Percentiles rank a stretch among this genome's conserved stretches.
phyloP scores from a whole-genome alignment of 2,888 invertebrate genomes.

The Xylophagus ater region DNA sequence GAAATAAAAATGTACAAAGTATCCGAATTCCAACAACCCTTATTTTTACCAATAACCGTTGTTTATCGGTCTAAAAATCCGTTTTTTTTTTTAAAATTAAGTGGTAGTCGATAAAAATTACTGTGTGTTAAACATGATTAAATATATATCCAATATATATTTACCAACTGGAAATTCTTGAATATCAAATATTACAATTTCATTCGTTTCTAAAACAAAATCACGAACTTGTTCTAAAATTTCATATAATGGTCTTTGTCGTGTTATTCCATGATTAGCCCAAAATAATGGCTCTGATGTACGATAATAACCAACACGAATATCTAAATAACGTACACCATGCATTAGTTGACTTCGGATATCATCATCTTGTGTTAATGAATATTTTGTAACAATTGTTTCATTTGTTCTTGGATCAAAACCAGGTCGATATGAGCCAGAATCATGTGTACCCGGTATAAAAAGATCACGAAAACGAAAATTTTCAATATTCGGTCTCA shows the following conservation, averaged over 20 bases:
- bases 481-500: conserved; percentile 37
- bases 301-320: conserved; percentile 45
- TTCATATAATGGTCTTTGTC: conserved; percentile 40
- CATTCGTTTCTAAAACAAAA: conserved; percentile 46
- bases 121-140: too few relatives aligned
- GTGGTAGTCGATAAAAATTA: too few relatives aligned
- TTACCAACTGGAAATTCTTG: conserved; percentile 50
- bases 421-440: conserved; percentile 45
- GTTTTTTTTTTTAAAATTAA: too few relatives aligned
- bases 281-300: conserved; percentile 38
- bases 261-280: conserved; percentile 46
- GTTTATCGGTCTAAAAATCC: too few relatives aligned
- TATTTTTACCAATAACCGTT: too few relatives aligned
- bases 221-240: conserved; percentile 43
- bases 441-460: conserved; percentile 61
- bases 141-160: too few relatives aligned
- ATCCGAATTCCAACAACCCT: too few relatives aligned
- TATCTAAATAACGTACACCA: conserved; percentile 50
- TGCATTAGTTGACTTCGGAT: conserved; percentile 47
- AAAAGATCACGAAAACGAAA: conserved; percentile 45
- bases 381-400: conserved; percentile 41
- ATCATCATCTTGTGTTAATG: conserved; percentile 47
- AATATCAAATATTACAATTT: conserved; percentile 48
- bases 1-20: too few relatives aligned
- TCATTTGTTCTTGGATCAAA: conserved; percentile 34